A percentile compares a stretch with the other conserved stretches of the same genome.
phyloP scores from a whole-genome alignment of 2,888 invertebrate species.

The Aleiodes leptofemur region DNA sequence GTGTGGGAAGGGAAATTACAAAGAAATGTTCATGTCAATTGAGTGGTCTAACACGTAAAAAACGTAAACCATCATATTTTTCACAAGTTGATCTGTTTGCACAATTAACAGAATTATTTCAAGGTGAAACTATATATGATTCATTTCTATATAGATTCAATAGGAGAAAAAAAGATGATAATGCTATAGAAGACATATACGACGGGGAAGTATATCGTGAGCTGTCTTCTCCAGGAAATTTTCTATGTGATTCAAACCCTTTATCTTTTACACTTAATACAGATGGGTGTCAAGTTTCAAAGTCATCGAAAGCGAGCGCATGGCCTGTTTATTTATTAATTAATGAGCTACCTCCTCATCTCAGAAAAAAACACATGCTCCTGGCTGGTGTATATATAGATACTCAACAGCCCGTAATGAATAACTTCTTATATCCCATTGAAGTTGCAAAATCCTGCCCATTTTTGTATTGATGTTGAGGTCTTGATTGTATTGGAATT shows the following conservation, averaged over 20 bases:
- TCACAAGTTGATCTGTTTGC: constrained; percentile 13
- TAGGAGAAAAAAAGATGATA: constrained; percentile 19
- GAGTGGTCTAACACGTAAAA: not conserved
- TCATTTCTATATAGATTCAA: constrained; percentile 23
- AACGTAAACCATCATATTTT: constrained; percentile 1
- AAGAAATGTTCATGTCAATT: constrained; percentile 4
- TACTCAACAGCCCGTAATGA: no score
- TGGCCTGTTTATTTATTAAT: no score
- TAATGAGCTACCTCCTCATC: no score
- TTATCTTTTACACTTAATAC: constrained; percentile 43
- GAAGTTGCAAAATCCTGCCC: no score
- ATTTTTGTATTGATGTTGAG: no score
- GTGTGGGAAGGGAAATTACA: constrained; percentile 25
- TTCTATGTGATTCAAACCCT: constrained; percentile 43
- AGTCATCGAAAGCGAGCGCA: constrained; percentile 41
- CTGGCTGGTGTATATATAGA: no score
- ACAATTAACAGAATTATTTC: constrained; percentile 33
- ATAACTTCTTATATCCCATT: no score
- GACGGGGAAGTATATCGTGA: constrained; percentile 43
- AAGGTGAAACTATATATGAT: constrained; percentile 12
- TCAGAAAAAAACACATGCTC: no score
- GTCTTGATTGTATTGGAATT: no score
- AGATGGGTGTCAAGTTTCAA: constrained; percentile 48
- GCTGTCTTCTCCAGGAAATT: constrained; percentile 38
- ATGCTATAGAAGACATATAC: constrained; percentile 46